Conservation (phyloP, 2,888 invertebrate species). For the Phaonia tiefii region DNA sequence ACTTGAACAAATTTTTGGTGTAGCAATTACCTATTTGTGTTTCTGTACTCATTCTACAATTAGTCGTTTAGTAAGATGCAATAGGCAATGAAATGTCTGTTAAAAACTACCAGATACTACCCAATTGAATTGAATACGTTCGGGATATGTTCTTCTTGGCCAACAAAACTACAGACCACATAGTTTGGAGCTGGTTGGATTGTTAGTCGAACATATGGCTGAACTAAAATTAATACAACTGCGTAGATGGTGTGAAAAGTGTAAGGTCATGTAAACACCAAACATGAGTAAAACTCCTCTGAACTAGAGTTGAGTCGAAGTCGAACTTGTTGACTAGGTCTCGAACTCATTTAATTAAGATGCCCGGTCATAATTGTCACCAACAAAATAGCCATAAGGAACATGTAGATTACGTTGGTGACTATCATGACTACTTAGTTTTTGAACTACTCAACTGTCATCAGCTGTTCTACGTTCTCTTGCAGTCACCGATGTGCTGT, state of each 20-base stretch:
- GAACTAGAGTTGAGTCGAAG: not conserved
- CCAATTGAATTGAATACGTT: conserved; percentile 28
- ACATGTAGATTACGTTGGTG: too few relatives aligned
- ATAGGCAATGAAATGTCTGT: conserved; percentile 63
- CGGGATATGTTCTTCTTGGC: conserved; percentile 43
- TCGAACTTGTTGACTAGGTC: not conserved
- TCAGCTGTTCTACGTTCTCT: too few relatives aligned
- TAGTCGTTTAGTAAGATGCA: conserved; percentile 48
- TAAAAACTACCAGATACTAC: conserved; percentile 38
- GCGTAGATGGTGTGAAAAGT: conserved; percentile 27
- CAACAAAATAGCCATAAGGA: too few relatives aligned
- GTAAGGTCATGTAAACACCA: too few relatives aligned
- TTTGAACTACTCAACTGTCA: too few relatives aligned
- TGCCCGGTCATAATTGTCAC: too few relatives aligned
- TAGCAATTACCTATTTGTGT: conserved; percentile 58
- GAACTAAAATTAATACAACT: conserved; percentile 32
- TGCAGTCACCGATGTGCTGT: too few relatives aligned
- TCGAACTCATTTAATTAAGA: not conserved
- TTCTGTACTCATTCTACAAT: conserved; percentile 54
- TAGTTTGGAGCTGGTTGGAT: not conserved
- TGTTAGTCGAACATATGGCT: conserved; percentile 36
- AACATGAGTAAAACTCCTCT: too few relatives aligned
- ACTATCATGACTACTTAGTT: too few relatives aligned
- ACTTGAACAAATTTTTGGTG: conserved; percentile 63
- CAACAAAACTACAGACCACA: conserved; percentile 22